Percentiles rank a stretch among this genome's conserved stretches.
Conservation (phyloP, 37 sponge, comb jelly and placozoan genomes). For the Tethya wilhelma region DNA sequence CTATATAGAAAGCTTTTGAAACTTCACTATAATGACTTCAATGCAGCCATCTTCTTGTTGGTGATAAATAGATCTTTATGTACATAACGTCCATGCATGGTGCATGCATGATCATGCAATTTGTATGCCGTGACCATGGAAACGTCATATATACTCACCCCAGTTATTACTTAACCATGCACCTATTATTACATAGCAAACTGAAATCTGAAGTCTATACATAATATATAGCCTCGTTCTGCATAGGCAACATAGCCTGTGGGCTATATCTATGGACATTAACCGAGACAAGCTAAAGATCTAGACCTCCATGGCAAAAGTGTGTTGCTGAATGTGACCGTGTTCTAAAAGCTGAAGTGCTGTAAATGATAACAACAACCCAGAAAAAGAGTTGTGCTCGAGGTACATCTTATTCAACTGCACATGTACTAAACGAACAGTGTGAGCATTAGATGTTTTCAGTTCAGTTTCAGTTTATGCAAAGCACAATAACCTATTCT, state of each 20-base stretch:
- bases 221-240: too few species aligned
- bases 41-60: too few species aligned
- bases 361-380: constrained; percentile 92
- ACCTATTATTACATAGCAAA: too few species aligned
- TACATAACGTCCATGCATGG: too few species aligned
- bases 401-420: constrained; percentile 71
- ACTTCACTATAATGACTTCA: too few species aligned
- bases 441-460: constrained; percentile 78
- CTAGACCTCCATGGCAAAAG: constrained; percentile 83
- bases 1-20: too few species aligned
- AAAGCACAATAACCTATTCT: constrained; percentile 85
- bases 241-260: constrained; percentile 39
- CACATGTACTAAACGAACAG: constrained; percentile 35
- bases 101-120: too few species aligned
- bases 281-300: constrained; percentile 75
- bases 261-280: constrained; percentile 65
- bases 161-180: too few species aligned
- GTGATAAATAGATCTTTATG: too few species aligned
- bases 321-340: constrained; percentile 70
- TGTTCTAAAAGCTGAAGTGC: constrained; percentile 58
- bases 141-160: too few species aligned
- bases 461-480: constrained; percentile 73
- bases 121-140: too few species aligned
- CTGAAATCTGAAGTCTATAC: too few species aligned
- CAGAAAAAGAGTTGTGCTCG: constrained; percentile 77